Conservation (phyloP, 2,888 invertebrate species). For the Yponomeuta plumbellus region DNA sequence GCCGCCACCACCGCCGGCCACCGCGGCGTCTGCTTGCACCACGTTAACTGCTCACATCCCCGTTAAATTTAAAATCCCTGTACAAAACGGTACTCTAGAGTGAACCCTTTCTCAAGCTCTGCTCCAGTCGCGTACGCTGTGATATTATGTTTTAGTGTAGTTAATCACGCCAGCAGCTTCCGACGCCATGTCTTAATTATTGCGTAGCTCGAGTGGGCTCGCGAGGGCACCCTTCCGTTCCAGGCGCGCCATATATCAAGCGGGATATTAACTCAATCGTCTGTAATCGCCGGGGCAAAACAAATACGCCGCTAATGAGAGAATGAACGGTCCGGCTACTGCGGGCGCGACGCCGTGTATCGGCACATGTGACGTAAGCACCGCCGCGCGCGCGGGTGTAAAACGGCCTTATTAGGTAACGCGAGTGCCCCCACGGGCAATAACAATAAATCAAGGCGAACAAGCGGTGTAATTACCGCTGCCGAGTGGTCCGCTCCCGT, state of each 20-base stretch:
- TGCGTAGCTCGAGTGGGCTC: slow-evolving; percentile 27
- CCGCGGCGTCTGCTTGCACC: slow-evolving; percentile 48
- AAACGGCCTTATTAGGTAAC: slow-evolving; percentile 76
- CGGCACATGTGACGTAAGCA: slow-evolving; percentile 50
- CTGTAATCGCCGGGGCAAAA: slow-evolving; percentile 62
- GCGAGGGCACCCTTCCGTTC: slow-evolving; percentile 49
- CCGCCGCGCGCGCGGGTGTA: slow-evolving; percentile 62
- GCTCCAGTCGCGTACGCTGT: background rate
- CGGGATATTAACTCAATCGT: slow-evolving; percentile 67
- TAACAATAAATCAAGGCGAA: slow-evolving; percentile 77
- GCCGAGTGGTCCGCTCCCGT: slow-evolving; percentile 53
- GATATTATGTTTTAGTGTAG: slow-evolving; percentile 1
- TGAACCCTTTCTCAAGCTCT: background rate
- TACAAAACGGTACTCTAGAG: background rate
- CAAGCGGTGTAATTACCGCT: slow-evolving; percentile 78
- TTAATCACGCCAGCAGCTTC: slow-evolving; percentile 4
- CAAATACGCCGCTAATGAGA: slow-evolving; percentile 70
- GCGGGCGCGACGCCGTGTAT: slow-evolving; percentile 16
- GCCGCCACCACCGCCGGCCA: slow-evolving; percentile 60
- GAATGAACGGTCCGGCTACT: slow-evolving; percentile 54
- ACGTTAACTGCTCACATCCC: slow-evolving; percentile 65
- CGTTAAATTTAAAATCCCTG: slow-evolving; percentile 24
- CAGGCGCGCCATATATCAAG: slow-evolving; percentile 60
- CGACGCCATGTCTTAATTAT: slow-evolving; percentile 16
- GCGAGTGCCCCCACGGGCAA: slow-evolving; percentile 74